Percentiles rank a stretch among this genome's conserved stretches.
Conservation (phyloP, 2,113 vertebrate genomes). For the Rhea americana region DNA sequence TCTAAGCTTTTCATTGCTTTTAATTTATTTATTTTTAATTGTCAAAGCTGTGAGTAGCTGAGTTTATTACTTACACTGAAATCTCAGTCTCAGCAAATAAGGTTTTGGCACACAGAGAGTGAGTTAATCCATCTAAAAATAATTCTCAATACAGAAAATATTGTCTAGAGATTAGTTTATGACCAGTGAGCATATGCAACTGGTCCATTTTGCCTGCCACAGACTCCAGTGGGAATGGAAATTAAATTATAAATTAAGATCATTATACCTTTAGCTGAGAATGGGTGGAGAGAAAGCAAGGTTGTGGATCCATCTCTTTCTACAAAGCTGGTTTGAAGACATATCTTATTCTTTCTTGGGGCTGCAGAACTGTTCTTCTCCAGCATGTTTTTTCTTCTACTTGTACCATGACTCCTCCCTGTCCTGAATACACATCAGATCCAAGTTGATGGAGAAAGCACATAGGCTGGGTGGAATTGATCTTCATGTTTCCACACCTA, state of each 20-base stretch:
- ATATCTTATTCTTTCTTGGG: background rate
- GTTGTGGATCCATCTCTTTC: background rate
- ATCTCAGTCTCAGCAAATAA: background rate
- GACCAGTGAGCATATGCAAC: background rate
- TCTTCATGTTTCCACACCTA: background rate
- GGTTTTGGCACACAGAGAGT: background rate
- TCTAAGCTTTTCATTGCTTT: background rate
- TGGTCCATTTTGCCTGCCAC: background rate
- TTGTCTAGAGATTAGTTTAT: background rate
- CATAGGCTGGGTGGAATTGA: background rate
- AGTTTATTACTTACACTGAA: background rate
- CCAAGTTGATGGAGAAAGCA: background rate
- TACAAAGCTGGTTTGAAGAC: background rate
- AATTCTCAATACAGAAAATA: background rate
- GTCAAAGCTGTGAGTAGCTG: background rate
- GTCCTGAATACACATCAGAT: background rate
- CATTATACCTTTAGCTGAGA: background rate
- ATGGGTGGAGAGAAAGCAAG: background rate
- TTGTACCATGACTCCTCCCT: background rate
- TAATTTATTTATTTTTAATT: background rate
- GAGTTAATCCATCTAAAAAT: conserved; percentile 2
- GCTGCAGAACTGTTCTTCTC: background rate
- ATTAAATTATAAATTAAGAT: background rate
- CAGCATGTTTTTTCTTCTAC: background rate
- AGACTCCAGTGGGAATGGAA: background rate